Conservation (phyloP, 2,797 vertebrate species). For the Mus caroli region DNA sequence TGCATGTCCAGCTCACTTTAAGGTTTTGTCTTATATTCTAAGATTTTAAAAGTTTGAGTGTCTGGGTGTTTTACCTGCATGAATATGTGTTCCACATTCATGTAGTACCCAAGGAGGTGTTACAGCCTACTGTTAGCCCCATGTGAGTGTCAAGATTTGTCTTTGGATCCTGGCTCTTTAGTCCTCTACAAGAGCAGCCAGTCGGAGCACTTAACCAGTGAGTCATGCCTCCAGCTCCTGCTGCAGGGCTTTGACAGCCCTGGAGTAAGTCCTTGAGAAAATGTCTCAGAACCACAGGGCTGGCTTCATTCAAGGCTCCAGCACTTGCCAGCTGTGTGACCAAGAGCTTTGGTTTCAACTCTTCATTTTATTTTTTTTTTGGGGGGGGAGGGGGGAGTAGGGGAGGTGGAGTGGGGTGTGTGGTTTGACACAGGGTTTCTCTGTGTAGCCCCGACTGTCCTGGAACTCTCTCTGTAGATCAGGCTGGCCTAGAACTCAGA, state of each 20-base stretch:
- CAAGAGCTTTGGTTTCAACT: slow-evolving; percentile 23
- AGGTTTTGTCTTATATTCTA: background rate
- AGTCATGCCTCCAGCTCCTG: background rate
- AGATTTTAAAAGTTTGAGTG: background rate
- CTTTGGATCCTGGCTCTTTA: background rate
- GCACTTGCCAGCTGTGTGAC: background rate
- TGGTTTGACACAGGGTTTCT: background rate
- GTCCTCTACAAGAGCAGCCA: background rate
- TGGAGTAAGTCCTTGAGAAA: slow-evolving; percentile 50
- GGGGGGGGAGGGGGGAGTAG: too few relatives aligned
- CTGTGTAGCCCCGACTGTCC: background rate
- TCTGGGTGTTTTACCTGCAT: background rate
- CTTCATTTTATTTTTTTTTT: background rate
- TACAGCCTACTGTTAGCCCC: background rate
- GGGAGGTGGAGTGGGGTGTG: background rate
- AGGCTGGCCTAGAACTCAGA: background rate
- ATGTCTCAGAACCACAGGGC: background rate
- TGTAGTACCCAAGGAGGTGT: background rate
- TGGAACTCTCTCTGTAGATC: background rate
- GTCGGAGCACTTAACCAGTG: background rate
- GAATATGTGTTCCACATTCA: background rate
- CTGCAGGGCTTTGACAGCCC: background rate
- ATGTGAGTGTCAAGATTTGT: background rate
- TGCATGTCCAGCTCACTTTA: background rate
- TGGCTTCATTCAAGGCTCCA: background rate